Base-by-base conservation (phyloP, 2,113 vertebrate genomes). In the Lamprologus sp. region DNA sequence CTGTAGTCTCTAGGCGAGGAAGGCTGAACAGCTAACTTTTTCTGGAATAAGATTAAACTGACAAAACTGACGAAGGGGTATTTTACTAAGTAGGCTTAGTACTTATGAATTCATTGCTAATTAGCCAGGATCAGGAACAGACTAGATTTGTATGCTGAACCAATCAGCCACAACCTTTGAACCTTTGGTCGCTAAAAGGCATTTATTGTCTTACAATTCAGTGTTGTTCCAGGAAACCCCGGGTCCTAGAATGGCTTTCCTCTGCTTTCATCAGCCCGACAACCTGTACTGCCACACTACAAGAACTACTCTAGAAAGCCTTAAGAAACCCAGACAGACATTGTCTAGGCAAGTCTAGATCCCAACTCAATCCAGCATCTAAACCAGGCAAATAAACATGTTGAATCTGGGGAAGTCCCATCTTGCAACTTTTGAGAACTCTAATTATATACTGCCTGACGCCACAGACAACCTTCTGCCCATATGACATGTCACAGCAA, bases 221-320 rank as follows among this genome's bases (percentile, higher is more conserved):
- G 7, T 51, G 21, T 77, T 33, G 42, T 51, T 49, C 15, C 7
- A 49, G 45, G 70, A 77, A 77, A 49, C 3, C 42, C 17, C 1
- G 2, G 3, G 10, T 77, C 15, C 45, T 49, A 51, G 70, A 49
- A 12, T 37, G 9, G 14, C 42, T 11, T 49, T 31, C 15, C 42
- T 28, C 5, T 0, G 10, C 15, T 15, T 49, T 17, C 23, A 28
- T 47, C 70, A 77, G 15, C 15, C 6, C 2, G 1, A 49, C 15
- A 77, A 31, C 73, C 45, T 19, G 40, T 1, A 7, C 40, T 75
- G 42, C 14, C 45, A 51, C 26, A 6, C 73, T 31, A 51, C 45
- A 51, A 33, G 13, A 49, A 51, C 4, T 7, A 19, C 45, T 6
- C 45, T 4, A 31, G 45, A 77, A 51, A 77, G 17, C 26, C 42